phyloP scores from a whole-genome alignment of 2,888 invertebrate species.

The Hipparchia sbordonii region DNA sequence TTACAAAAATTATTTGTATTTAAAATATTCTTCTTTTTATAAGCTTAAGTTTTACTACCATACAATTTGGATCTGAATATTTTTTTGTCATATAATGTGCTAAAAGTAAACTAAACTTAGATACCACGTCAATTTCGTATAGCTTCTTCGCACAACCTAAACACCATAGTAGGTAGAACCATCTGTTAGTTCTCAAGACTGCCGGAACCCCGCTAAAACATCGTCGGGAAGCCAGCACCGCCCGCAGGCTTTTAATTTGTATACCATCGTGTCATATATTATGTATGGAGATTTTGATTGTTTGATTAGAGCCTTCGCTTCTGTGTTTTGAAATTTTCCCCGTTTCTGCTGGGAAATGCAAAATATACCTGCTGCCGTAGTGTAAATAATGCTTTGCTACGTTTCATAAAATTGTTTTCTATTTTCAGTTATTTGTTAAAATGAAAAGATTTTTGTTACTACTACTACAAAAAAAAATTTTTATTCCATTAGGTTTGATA shows the following conservation, averaged over 20 bases:
- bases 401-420: neutral
- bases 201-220: constrained; percentile 64
- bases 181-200: constrained; percentile 74
- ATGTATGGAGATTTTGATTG: constrained; percentile 56
- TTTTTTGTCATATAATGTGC: no score
- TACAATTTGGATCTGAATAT: no score
- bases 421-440: no score
- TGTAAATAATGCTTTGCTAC: neutral
- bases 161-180: constrained; percentile 54
- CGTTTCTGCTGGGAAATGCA: constrained; percentile 18
- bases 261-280: constrained; percentile 48
- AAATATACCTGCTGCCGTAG: constrained; percentile 10
- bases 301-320: constrained; percentile 49
- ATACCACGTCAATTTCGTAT: constrained; percentile 47
- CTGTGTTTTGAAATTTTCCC: constrained; percentile 25
- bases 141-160: constrained; percentile 40
- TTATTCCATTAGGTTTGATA: no score
- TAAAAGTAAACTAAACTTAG: neutral
- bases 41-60: no score
- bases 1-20: no score
- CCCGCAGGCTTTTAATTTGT: constrained; percentile 71
- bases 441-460: no score
- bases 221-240: constrained; percentile 54
- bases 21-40: no score
- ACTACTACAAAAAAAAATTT: no score